Evolutionary conservation across 2,888 invertebrate species (phyloP), one percentile per base, ranked within the genome.

Genomic region (Xylocampa areola): DNA sequence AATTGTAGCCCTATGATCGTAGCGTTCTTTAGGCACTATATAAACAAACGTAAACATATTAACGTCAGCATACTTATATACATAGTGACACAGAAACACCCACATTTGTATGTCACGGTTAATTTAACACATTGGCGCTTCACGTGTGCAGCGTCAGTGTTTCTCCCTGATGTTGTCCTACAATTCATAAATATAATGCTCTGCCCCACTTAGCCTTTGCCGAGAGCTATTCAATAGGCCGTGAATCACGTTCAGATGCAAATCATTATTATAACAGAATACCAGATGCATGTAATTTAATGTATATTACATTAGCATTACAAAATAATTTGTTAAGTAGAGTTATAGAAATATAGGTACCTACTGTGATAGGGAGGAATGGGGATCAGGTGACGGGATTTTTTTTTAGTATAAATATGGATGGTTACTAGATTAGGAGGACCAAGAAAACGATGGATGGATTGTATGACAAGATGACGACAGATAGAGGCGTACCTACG

Each of bases 161-260:
- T 52, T 17, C 47, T 54, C 57, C 49, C 55, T 23, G 29, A 45
- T 35, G 57, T 30, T 58, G 71, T 45, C 67, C 71, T 67, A 57
- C 43, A 58, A 71, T 54, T 67, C 51, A 53, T 36, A 52, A 65
- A 71, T 70, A 64, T 62, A 74, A 54, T 54, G 36, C 33, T 48
- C 25, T 35, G 30, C 16, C 49, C 49, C 40, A 17, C n/a, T 48
- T 33, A 54, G 50, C 68, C 58, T 63, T 60, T 59, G 40, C 2
- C 17, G 29, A 36, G 14, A 29, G 19, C 52, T 57, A 53, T 51
- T 67, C 61, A 69, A 35, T 58, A 39, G 49, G 10, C 55, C 44
- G 37, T 55, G 43, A 41, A 66, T 66, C 27, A 64, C 48, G 16
- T 32, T 51, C 29, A 19, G 37, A n/a, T 35, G 23, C 35, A 45